Percentiles rank a stretch among this genome's conserved stretches.
Conservation (phyloP, 2,888 invertebrate genomes). For the Yponomeuta malinellus region DNA sequence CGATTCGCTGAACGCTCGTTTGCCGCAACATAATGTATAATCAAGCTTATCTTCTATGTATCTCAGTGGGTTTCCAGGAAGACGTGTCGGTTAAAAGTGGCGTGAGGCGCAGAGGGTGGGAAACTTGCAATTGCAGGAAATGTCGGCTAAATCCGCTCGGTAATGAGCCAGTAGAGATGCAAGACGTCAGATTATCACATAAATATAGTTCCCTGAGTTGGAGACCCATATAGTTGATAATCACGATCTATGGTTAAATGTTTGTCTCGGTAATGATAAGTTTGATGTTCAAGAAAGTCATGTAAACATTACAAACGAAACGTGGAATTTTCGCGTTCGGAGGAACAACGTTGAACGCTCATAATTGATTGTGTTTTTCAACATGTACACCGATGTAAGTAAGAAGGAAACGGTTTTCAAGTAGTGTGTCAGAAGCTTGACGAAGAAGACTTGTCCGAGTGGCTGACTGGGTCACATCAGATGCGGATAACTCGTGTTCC, state of each 20-base stretch:
- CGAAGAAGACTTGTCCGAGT: neutral
- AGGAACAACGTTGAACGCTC: neutral
- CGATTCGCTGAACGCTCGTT: constrained; percentile 1
- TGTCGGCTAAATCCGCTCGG: constrained; percentile 23
- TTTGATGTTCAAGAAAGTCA: constrained; percentile 4
- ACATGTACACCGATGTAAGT: neutral
- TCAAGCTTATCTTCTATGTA: constrained; percentile 14
- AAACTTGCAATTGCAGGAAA: constrained; percentile 45
- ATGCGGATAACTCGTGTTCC: too few species aligned
- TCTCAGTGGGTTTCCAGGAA: constrained; percentile 26
- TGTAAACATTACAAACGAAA: neutral
- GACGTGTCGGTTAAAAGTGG: constrained; percentile 40
- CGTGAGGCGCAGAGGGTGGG: constrained; percentile 34
- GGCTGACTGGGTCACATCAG: neutral
- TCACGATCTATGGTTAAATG: neutral
- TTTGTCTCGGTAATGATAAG: constrained; percentile 6
- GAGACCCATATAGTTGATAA: neutral
- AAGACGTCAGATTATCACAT: neutral
- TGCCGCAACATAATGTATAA: neutral
- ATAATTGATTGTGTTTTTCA: neutral
- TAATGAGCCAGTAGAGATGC: neutral
- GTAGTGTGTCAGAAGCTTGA: neutral
- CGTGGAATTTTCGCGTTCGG: constrained; percentile 12
- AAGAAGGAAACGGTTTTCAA: neutral
- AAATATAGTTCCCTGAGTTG: neutral